Evolutionary conservation across 2,888 invertebrate species (phyloP).

Genomic region (Heteromyza rotundicornis): DNA sequence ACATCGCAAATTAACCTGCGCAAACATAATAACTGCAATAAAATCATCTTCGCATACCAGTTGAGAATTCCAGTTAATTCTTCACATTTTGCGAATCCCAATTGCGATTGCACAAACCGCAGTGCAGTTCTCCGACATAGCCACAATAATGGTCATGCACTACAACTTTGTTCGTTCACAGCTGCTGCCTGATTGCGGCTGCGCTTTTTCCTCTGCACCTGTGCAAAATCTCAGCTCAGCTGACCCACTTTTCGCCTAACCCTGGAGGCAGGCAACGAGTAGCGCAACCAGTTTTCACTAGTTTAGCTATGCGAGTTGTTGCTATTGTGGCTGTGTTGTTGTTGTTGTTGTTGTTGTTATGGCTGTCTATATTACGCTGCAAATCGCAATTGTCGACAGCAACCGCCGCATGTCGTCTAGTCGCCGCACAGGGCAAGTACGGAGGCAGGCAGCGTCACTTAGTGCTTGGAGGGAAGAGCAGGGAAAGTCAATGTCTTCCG

Average conservation of each 20-base stretch:
- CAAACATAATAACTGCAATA: not conserved
- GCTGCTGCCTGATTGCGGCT: slow-evolving; percentile 16
- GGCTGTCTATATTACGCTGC: not conserved
- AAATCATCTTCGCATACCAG: not conserved
- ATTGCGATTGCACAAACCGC: not conserved
- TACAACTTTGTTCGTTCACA: not conserved
- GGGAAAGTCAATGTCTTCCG: slow-evolving; percentile 15
- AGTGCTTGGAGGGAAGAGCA: no score
- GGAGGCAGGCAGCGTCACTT: not conserved
- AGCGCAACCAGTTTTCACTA: slow-evolving; percentile 38
- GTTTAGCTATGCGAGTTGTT: slow-evolving; percentile 30
- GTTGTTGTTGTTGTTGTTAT: slow-evolving; percentile 46
- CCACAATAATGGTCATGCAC: no score
- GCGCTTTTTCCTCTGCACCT: slow-evolving; percentile 19
- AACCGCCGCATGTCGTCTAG: not conserved
- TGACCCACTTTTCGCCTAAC: slow-evolving; percentile 45
- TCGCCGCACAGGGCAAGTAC: not conserved
- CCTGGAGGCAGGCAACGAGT: slow-evolving; percentile 23
- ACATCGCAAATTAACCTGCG: not conserved
- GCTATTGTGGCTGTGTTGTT: slow-evolving; percentile 18
- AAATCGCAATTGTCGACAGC: not conserved
- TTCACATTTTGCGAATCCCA: not conserved
- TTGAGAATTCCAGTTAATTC: not conserved
- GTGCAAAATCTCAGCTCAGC: slow-evolving; percentile 26
- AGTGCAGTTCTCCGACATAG: not conserved